Conservation (phyloP, 2,888 invertebrate genomes). For the Drosophila paracracens region DNA sequence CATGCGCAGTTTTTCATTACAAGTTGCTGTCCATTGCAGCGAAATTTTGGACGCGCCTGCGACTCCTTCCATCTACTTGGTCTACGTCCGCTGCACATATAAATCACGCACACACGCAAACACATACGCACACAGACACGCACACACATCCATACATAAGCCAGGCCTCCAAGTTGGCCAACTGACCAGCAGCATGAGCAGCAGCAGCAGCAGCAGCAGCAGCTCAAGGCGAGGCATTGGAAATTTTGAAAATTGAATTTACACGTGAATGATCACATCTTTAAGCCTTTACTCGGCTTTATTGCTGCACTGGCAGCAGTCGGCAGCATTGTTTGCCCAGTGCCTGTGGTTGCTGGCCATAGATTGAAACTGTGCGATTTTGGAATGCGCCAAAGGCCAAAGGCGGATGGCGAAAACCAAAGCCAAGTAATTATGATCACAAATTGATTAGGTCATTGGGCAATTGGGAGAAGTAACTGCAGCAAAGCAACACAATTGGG, state of each 20-base stretch:
- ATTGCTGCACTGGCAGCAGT: slow-evolving; percentile 35
- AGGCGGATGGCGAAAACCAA: slow-evolving; percentile 47
- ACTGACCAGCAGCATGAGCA: slow-evolving; percentile 35
- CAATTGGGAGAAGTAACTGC: slow-evolving; percentile 1
- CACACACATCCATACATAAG: slow-evolving; percentile 18
- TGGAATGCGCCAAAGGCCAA: slow-evolving; percentile 47
- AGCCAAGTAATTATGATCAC: slow-evolving; percentile 72
- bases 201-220: slow-evolving; percentile 13
- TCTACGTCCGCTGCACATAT: slow-evolving; percentile 50
- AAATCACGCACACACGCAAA: slow-evolving; percentile 35
- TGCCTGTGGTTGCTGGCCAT: slow-evolving; percentile 16
- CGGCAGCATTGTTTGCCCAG: slow-evolving; percentile 22
- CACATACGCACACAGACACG: slow-evolving; percentile 10
- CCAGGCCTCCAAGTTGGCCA: slow-evolving; percentile 19
- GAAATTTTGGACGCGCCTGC: slow-evolving; percentile 67
- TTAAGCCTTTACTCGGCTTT: slow-evolving; percentile 63
- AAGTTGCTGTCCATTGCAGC: slow-evolving; percentile 69
- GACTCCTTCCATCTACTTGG: slow-evolving; percentile 28
- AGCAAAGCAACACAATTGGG: slow-evolving; percentile 13
- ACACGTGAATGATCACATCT: slow-evolving; percentile 82
- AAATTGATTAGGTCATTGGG: slow-evolving; percentile 66
- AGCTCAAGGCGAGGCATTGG: slow-evolving; percentile 47
- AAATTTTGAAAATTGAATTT: slow-evolving; percentile 83
- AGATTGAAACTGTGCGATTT: slow-evolving; percentile 61
- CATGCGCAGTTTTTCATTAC: slow-evolving; percentile 74